Evolutionary conservation across 2,797 vertebrate genomes (phyloP).

Genomic region (Cichlasoma orientale): DNA sequence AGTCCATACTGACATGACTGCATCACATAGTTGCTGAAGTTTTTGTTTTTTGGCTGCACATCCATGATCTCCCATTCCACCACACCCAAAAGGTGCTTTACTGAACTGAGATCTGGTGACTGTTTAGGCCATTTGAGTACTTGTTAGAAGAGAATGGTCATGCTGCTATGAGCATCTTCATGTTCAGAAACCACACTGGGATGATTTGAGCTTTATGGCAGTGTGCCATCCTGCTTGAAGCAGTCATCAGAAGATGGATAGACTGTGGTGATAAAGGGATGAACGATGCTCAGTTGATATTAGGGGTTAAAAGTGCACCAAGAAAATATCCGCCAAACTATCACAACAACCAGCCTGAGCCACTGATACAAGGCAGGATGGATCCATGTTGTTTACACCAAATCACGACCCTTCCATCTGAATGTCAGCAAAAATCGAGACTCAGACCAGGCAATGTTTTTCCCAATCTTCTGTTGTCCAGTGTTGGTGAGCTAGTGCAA

Average conservation of each 20-base stretch:
- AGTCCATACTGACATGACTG: constrained; percentile 10
- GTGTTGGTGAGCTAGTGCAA: not conserved
- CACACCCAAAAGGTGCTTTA: not conserved
- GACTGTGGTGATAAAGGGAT: too few species aligned
- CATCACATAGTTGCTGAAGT: constrained; percentile 29
- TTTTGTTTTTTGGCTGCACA: constrained; percentile 66
- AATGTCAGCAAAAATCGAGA: not conserved
- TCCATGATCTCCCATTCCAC: constrained; percentile 57
- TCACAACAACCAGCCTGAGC: not conserved
- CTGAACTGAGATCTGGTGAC: not conserved
- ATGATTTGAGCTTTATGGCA: not conserved
- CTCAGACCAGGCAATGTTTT: not conserved
- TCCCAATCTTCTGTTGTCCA: not conserved
- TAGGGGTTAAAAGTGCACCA: not conserved
- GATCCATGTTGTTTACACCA: not conserved
- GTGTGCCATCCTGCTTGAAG: not conserved
- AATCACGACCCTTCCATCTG: not conserved
- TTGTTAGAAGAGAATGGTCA: not conserved
- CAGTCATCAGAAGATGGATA: not conserved
- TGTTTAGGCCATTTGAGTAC: not conserved
- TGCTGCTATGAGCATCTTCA: not conserved
- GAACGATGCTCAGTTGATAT: not conserved
- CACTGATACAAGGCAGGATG: not conserved
- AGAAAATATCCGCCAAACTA: not conserved
- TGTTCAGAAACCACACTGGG: not conserved